Conservation (phyloP, 1,140 invertebrate species). For the Scylla paramamosain region DNA sequence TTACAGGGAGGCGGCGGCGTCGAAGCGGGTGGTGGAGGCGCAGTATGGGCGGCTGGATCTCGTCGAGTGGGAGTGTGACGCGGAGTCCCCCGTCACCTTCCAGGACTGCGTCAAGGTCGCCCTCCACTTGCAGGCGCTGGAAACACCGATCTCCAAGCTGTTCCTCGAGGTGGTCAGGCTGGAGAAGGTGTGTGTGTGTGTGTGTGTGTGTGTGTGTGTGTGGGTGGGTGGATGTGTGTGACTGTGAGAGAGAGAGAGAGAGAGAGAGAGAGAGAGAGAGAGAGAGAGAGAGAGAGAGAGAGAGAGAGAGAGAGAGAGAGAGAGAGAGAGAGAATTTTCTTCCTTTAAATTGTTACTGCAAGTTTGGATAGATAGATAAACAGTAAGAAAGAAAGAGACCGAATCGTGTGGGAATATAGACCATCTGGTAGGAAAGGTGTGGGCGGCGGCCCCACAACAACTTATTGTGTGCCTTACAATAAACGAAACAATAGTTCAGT, state of each 20-base stretch:
- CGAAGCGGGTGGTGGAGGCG: conserved; percentile 51
- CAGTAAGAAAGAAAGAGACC: not conserved
- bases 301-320: not conserved
- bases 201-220: not conserved
- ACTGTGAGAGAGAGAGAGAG: not conserved
- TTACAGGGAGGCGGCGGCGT: conserved; percentile 30
- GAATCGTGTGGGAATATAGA: no score
- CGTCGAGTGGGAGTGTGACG: conserved; percentile 62
- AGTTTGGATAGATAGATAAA: not conserved
- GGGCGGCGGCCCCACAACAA: no score
- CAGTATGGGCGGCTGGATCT: conserved; percentile 63
- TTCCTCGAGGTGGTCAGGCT: conserved; percentile 56
- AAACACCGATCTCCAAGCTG: conserved; percentile 58
- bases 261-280: not conserved
- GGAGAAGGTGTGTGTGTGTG: conserved; percentile 49
- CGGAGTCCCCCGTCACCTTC: conserved; percentile 60
- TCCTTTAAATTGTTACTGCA: not conserved
- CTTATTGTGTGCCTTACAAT: no score
- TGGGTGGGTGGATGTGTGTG: no score
- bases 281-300: not conserved
- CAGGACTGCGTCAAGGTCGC: conserved; percentile 63
- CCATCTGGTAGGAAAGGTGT: no score
- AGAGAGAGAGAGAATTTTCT: not conserved
- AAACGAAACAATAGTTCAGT: no score
- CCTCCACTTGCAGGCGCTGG: conserved; percentile 67